phyloP scores from a whole-genome alignment of 2,888 invertebrate species.

The Hymenopus coronatus region DNA sequence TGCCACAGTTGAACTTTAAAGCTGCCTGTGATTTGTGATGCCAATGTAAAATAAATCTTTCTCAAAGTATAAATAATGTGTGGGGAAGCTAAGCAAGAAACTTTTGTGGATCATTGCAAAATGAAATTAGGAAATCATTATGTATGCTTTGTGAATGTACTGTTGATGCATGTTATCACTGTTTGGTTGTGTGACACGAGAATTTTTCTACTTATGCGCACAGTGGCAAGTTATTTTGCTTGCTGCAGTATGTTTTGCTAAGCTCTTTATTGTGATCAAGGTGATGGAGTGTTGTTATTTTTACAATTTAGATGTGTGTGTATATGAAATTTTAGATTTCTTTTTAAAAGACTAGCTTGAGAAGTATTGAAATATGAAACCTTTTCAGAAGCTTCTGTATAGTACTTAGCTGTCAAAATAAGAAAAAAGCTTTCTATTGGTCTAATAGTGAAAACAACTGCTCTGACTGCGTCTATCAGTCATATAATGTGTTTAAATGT shows the following conservation, averaged over 20 bases:
- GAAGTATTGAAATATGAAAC: background rate
- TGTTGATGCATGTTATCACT: background rate
- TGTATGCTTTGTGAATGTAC: background rate
- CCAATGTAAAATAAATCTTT: background rate
- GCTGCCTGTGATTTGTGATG: background rate
- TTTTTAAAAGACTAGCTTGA: background rate
- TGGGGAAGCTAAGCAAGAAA: background rate
- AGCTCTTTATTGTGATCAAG: background rate
- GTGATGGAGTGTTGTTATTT: background rate
- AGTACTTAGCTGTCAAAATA: background rate
- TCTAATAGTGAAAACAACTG: background rate
- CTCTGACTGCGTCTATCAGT: background rate
- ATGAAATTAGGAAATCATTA: background rate
- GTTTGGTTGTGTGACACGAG: background rate
- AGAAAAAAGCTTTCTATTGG: background rate
- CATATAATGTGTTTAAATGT: too few species aligned
- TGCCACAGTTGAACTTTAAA: background rate
- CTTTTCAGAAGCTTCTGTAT: background rate
- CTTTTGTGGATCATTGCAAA: background rate
- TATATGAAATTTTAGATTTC: background rate
- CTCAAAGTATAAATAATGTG: background rate
- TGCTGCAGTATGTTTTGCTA: slow-evolving; percentile 8
- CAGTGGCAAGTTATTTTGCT: background rate
- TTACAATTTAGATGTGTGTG: background rate
- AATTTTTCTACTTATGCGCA: background rate